phyloP scores from a whole-genome alignment of 2,888 invertebrate species.

The Agrotis clavis region DNA sequence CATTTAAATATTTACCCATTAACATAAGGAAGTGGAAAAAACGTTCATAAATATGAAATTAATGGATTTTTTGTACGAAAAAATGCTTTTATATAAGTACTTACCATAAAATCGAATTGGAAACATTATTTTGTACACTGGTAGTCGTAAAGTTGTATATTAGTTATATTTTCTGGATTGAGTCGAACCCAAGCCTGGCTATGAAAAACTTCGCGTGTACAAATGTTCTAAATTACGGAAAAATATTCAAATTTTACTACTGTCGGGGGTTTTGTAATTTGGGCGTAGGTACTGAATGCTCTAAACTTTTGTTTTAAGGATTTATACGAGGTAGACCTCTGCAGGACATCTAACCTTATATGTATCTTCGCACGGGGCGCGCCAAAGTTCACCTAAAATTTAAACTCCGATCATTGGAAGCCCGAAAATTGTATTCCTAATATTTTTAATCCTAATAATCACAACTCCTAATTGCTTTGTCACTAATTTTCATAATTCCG shows the following conservation, averaged over 20 bases:
- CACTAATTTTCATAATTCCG: too few species aligned
- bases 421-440: too few species aligned
- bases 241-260: constrained; percentile 54
- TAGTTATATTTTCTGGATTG: not conserved
- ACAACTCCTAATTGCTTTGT: too few species aligned
- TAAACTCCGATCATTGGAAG: too few species aligned
- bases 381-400: too few species aligned
- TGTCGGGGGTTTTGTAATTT: constrained; percentile 9
- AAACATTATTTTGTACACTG: constrained; percentile 40
- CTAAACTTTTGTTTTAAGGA: not conserved
- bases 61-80: constrained; percentile 27
- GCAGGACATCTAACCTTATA: too few species aligned
- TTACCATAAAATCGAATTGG: constrained; percentile 49
- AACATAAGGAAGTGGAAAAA: constrained; percentile 36
- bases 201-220: constrained; percentile 54
- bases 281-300: not conserved
- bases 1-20: constrained; percentile 52
- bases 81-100: not conserved
- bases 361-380: too few species aligned
- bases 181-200: not conserved
- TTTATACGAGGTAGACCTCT: too few species aligned
- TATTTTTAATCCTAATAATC: too few species aligned
- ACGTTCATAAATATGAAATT: constrained; percentile 38
- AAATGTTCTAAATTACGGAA: constrained; percentile 48
- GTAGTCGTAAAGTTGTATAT: constrained; percentile 28